Evolutionary conservation across 2,797 vertebrate species (phyloP).

Genomic region (Lutjanus campechanus): DNA sequence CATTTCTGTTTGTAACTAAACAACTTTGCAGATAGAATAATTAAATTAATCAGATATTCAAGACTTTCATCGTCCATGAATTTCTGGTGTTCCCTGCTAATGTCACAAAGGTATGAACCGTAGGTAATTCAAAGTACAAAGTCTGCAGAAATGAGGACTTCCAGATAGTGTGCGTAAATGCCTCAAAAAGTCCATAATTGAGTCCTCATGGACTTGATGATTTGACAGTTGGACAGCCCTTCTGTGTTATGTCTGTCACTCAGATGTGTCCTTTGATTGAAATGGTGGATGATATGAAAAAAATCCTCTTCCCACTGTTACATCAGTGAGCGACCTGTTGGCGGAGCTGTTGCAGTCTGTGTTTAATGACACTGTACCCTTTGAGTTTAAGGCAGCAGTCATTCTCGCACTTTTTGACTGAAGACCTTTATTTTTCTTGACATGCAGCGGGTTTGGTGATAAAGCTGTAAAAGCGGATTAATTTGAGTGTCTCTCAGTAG

Average conservation of each 20-base stretch:
- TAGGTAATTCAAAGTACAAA: too few relatives aligned
- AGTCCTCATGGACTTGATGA: too few relatives aligned
- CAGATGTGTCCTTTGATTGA: neutral
- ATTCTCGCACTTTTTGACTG: neutral
- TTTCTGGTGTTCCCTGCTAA: too few relatives aligned
- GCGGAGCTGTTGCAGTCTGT: conserved; percentile 42
- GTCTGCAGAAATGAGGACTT: too few relatives aligned
- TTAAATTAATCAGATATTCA: too few relatives aligned
- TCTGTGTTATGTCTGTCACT: neutral
- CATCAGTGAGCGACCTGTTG: conserved; percentile 7
- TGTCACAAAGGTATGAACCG: too few relatives aligned
- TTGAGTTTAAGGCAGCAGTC: conserved; percentile 2
- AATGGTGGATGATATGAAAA: neutral
- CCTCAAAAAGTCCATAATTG: too few relatives aligned
- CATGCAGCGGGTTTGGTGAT: conserved; percentile 26
- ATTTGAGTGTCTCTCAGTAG: conserved; percentile 34
- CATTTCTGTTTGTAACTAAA: too few relatives aligned
- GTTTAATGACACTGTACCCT: neutral
- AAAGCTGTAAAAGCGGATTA: conserved; percentile 49
- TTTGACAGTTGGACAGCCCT: too few relatives aligned
- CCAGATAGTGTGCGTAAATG: too few relatives aligned
- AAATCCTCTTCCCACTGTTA: conserved; percentile 5
- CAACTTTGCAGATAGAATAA: too few relatives aligned
- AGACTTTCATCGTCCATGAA: too few relatives aligned
- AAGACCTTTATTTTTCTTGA: conserved; percentile 1